Conservation (phyloP, 2,113 vertebrate genomes). For the Microcebus ravelobensis region DNA sequence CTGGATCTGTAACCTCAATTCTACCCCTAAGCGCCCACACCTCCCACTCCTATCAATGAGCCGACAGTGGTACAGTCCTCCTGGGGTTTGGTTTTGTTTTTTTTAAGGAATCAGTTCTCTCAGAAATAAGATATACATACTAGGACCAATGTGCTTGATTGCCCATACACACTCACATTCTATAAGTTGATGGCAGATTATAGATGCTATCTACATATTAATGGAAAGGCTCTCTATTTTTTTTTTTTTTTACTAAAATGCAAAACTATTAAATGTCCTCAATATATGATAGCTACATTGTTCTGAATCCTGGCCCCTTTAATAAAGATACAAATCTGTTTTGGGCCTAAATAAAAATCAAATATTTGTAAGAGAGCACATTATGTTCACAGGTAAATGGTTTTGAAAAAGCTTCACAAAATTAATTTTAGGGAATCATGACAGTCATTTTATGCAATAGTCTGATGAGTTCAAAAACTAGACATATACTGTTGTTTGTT, state of each 20-base stretch:
- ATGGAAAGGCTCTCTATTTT: neutral
- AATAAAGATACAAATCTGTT: neutral
- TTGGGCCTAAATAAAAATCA: neutral
- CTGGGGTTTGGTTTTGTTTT: neutral
- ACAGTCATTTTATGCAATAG: neutral
- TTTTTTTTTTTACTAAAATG: neutral
- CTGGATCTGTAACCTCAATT: neutral
- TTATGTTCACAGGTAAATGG: neutral
- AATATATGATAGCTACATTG: neutral
- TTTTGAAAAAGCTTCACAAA: neutral
- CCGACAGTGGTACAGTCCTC: neutral
- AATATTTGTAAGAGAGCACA: neutral
- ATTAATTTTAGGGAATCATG: neutral
- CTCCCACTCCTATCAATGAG: neutral
- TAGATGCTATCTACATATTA: neutral
- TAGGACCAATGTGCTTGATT: neutral
- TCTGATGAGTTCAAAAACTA: neutral
- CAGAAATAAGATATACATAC: neutral
- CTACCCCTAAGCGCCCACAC: neutral
- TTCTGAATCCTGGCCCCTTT: neutral
- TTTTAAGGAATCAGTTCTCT: neutral
- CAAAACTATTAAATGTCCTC: neutral
- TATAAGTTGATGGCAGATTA: neutral
- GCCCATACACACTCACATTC: neutral
- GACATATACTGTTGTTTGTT: neutral